These are phyloP conservation scores for Calephelis perditalis DNA, from an alignment of 2,888 invertebrate species.

Conservation along the genomic window DNA sequence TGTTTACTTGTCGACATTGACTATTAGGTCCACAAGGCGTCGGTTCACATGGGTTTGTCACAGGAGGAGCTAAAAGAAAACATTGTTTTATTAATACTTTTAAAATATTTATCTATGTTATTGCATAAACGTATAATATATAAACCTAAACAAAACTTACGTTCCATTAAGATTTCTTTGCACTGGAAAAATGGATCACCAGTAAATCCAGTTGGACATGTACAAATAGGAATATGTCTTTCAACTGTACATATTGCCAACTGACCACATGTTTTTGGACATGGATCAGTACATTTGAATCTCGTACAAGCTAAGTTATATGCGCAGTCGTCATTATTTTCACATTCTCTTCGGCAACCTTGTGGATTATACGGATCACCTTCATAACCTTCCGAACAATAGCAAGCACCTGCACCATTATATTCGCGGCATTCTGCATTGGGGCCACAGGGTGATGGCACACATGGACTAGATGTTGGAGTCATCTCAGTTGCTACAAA, in stretches of 20 bases:
- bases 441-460: slow-evolving; percentile 90
- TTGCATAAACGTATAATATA: too few relatives aligned
- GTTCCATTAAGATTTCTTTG: slow-evolving; percentile 69
- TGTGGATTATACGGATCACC: slow-evolving; percentile 88
- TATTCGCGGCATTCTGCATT: slow-evolving; percentile 90
- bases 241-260: slow-evolving; percentile 88
- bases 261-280: slow-evolving; percentile 89
- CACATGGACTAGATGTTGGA: slow-evolving; percentile 85
- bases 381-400: slow-evolving; percentile 86
- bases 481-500: slow-evolving; percentile 72
- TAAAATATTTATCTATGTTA: neutral
- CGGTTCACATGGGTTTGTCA: slow-evolving; percentile 86
- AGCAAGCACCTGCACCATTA: slow-evolving; percentile 91
- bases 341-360: slow-evolving; percentile 88
- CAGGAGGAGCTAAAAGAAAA: slow-evolving; percentile 53
- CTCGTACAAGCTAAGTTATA: slow-evolving; percentile 85
- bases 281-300: slow-evolving; percentile 91
- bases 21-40: slow-evolving; percentile 94
- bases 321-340: slow-evolving; percentile 86
- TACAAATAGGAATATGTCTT: slow-evolving; percentile 88
- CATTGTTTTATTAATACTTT: neutral
- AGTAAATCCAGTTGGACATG: slow-evolving; percentile 85
- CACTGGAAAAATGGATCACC: slow-evolving; percentile 92
- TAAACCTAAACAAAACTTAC: slow-evolving; percentile 39
- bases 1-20: slow-evolving; percentile 87